A percentile compares a stretch with the other conserved stretches of the same genome.
Conservation (phyloP, 2,113 vertebrate genomes). For the Brachionichthys hirsutus region DNA sequence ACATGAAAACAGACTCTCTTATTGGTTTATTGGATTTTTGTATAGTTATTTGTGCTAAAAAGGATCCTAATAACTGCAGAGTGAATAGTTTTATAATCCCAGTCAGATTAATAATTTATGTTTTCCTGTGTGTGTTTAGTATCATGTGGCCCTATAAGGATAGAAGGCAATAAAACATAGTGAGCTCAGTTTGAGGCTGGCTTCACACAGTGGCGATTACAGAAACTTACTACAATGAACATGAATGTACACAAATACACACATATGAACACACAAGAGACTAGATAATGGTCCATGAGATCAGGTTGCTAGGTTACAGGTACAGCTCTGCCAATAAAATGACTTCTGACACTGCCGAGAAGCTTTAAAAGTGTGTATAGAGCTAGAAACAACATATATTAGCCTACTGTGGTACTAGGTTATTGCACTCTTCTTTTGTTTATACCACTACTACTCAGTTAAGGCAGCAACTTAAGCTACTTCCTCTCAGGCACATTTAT, state of each 20-base stretch:
- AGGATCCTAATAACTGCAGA: conserved; percentile 10
- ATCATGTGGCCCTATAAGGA: conserved; percentile 15
- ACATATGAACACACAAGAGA: conserved; percentile 10
- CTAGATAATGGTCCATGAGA: conserved; percentile 44
- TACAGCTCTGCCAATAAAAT: conserved; percentile 32
- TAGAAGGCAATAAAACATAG: conserved; percentile 29
- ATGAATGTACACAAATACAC: conserved; percentile 18
- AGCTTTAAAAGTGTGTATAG: conserved; percentile 2
- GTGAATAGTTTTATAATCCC: conserved; percentile 24
- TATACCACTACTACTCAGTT: too few relatives aligned
- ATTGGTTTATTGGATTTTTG: background rate
- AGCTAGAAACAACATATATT: too few relatives aligned
- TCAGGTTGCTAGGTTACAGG: conserved; percentile 58
- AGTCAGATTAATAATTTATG: conserved; percentile 42
- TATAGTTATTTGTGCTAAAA: conserved; percentile 9
- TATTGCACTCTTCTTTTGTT: too few relatives aligned
- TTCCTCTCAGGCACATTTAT: too few relatives aligned
- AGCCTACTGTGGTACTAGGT: too few relatives aligned
- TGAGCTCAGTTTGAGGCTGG: conserved; percentile 26
- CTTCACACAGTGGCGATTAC: conserved; percentile 22
- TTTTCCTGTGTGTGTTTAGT: conserved; percentile 18
- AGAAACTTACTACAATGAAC: conserved; percentile 32
- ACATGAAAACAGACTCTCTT: too few relatives aligned
- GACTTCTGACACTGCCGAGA: conserved; percentile 17
- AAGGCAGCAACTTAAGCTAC: too few relatives aligned